Base-by-base conservation (phyloP, 2,888 invertebrate genomes). In the Drosophila parthenogenetica region DNA sequence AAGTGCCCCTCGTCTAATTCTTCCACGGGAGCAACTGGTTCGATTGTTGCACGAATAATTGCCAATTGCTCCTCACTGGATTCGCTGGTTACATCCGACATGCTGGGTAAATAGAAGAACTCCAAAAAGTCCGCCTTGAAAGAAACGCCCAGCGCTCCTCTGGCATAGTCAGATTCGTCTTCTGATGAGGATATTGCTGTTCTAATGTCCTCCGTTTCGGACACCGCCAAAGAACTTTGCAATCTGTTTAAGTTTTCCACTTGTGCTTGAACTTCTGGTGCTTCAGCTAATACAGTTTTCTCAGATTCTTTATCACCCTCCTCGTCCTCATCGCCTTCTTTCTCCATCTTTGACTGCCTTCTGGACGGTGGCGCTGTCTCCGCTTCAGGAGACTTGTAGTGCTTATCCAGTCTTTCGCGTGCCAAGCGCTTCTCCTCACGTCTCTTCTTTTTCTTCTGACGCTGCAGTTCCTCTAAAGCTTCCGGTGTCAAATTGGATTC, bases 81-180 rank as follows among this genome's bases (percentile, higher is more conserved):
- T 0, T 61, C 62, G 8, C 45, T 43, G 5, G 57, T 37, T 3
- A 79, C 32, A 3, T 78, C 77, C 3, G 77, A 67, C 0, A 77
- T 2, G 8, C 59, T 77, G 37, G 81, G 80, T 1, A 78, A 42
- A 1, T n/a, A 43, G 17, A 80, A 63, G 10, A 62, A 19, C 2
- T 14, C 0, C 8, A 80, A 50, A 19, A 80, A 77, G 1, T 72
- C 49, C 0, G 11, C 50, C 25, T 68, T 76, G 22, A 71, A 69
- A 0, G 64, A 59, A 0, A 42, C 11, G 0, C 39, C n/a, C 17
- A 2, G 10, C 0, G 37, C 0, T 0, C 7, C 13, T 0, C 37
- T 22, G 0, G 1, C 0, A 10, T 39, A 17, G 1, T 55, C 42
- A 0, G 29, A 39, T 0, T 59, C 58, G 10, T 69, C 73, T 0